phyloP scores from a whole-genome alignment of 2,797 vertebrate genomes.

The Pseudochaenichthys georgianus region DNA sequence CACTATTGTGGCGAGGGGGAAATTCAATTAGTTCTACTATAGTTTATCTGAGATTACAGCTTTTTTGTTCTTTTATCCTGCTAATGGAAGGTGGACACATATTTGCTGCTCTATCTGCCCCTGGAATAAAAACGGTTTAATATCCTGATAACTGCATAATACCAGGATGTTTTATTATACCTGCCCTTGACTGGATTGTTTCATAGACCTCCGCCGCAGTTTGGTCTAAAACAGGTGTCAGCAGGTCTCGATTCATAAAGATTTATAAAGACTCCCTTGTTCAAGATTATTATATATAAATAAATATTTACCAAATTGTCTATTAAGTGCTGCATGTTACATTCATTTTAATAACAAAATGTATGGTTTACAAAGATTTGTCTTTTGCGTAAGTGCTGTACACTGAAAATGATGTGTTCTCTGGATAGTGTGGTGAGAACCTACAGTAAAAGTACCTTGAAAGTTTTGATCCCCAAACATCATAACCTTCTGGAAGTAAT shows the following conservation, averaged over 20 bases:
- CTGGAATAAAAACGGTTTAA: constrained; percentile 62
- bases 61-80: background rate
- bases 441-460: background rate
- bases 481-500: constrained; percentile 9
- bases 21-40: background rate
- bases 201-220: constrained; percentile 47
- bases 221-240: constrained; percentile 20
- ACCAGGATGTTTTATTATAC: constrained; percentile 73
- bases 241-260: background rate
- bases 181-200: constrained; percentile 76
- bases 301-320: background rate
- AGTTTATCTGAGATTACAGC: constrained; percentile 1
- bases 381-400: too few relatives aligned
- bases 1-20: background rate
- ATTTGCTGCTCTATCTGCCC: constrained; percentile 70
- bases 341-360: background rate
- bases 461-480: background rate
- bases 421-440: background rate
- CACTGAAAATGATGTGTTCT: background rate
- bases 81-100: constrained; percentile 33
- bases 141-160: constrained; percentile 57
- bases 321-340: background rate
- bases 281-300: background rate
- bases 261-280: too few relatives aligned
- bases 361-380: background rate